Evolutionary conservation across 2,113 vertebrate species (phyloP).

Genomic region (Ciconia boyciana): DNA sequence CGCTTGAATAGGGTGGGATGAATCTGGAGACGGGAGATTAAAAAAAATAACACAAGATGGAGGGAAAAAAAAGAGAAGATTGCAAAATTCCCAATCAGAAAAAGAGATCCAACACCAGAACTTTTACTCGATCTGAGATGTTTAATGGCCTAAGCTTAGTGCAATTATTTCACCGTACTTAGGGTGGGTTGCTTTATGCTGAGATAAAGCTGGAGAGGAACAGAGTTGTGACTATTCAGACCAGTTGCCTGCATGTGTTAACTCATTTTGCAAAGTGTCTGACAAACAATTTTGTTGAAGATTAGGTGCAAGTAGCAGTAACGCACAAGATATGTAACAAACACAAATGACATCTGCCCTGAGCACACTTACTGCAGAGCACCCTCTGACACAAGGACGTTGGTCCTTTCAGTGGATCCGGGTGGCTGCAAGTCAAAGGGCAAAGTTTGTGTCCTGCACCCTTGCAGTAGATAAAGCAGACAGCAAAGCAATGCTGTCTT

Average conservation of each 20-base stretch:
- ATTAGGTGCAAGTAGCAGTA: neutral
- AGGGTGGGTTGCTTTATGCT: neutral
- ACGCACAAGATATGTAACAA: rapidly evolving
- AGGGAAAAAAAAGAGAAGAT: neutral
- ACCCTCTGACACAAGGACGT: neutral
- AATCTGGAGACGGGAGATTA: neutral
- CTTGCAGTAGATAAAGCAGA: neutral
- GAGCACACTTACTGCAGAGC: neutral
- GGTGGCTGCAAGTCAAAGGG: neutral
- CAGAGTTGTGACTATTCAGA: neutral
- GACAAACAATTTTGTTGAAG: neutral
- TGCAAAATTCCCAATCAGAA: neutral
- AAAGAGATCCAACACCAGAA: neutral
- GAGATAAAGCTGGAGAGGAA: neutral
- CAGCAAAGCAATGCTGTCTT: neutral
- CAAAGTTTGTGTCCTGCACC: neutral
- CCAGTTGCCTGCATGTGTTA: rapidly evolving
- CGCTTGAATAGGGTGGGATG: neutral
- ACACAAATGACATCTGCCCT: neutral
- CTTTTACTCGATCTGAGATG: rapidly evolving
- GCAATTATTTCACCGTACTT: neutral
- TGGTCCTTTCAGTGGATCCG: neutral
- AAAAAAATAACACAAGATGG: neutral
- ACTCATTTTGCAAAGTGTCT: neutral
- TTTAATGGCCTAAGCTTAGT: neutral